Evolutionary conservation across 2,888 invertebrate genomes (phyloP).

Genomic region (Nephrotoma flavescens): DNA sequence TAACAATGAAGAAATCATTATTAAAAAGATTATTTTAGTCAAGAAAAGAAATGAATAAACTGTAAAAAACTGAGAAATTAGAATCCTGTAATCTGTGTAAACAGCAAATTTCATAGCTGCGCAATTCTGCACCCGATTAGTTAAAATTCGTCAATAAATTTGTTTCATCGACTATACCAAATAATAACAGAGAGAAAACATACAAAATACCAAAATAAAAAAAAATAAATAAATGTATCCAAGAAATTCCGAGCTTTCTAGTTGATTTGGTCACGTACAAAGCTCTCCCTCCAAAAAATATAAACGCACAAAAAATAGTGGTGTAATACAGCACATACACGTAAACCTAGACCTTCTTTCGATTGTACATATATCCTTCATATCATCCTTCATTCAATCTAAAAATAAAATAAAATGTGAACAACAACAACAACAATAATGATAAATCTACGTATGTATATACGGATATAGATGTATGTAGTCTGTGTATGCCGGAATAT

Average conservation of each 20-base stretch:
- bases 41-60: no score
- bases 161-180: no score
- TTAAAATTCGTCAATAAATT: no score
- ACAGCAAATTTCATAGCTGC: no score
- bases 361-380: not conserved
- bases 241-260: conserved; percentile 22
- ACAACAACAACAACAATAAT: not conserved
- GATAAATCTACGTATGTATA: not conserved
- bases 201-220: not conserved
- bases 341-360: not conserved
- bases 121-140: no score
- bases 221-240: not conserved
- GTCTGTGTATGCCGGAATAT: not conserved
- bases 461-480: not conserved
- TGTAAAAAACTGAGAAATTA: no score
- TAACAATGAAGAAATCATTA: no score
- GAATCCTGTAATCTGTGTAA: no score
- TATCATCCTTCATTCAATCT: not conserved
- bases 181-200: no score
- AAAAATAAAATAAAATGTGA: not conserved
- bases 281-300: conserved; percentile 14
- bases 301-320: not conserved
- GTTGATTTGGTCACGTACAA: conserved; percentile 34
- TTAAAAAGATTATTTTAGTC: no score
- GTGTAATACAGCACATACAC: not conserved